phyloP scores from a whole-genome alignment of 1,140 invertebrate genomes.

The Zophobas atratus region DNA sequence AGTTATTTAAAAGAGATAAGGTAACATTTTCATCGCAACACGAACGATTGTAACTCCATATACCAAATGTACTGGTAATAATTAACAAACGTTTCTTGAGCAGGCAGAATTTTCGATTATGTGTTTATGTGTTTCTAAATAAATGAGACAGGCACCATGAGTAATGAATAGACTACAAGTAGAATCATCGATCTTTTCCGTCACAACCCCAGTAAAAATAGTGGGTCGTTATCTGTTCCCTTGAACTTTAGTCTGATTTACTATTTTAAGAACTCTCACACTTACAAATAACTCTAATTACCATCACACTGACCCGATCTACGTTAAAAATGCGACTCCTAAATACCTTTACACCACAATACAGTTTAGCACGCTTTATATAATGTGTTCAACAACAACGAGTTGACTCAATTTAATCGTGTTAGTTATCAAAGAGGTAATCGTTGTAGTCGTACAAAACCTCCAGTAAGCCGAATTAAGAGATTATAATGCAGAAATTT shows the following conservation, averaged over 20 bases:
- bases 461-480: conserved; percentile 22
- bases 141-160: conserved; percentile 13
- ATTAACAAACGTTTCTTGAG: not conserved
- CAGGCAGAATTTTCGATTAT: not conserved
- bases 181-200: conserved; percentile 25
- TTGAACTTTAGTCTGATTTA: conserved; percentile 35
- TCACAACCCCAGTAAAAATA: conserved; percentile 34
- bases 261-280: conserved; percentile 31
- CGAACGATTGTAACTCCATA: no score
- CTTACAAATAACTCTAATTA: conserved; percentile 19
- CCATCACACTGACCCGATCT: conserved; percentile 1
- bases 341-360: no score
- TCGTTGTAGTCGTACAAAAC: conserved; percentile 23
- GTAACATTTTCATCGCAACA: not conserved
- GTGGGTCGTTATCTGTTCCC: conserved; percentile 35
- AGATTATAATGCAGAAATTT: conserved; percentile 21
- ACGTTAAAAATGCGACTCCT: not conserved
- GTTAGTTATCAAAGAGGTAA: conserved; percentile 29
- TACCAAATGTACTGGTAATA: no score
- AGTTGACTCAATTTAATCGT: conserved; percentile 33
- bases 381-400: conserved; percentile 19
- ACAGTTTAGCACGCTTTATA: not conserved
- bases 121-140: conserved; percentile 2
- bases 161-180: conserved; percentile 26
- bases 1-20: conserved; percentile 9